phyloP scores from a whole-genome alignment of 2,113 vertebrate genomes.

The Centropristis striata region DNA sequence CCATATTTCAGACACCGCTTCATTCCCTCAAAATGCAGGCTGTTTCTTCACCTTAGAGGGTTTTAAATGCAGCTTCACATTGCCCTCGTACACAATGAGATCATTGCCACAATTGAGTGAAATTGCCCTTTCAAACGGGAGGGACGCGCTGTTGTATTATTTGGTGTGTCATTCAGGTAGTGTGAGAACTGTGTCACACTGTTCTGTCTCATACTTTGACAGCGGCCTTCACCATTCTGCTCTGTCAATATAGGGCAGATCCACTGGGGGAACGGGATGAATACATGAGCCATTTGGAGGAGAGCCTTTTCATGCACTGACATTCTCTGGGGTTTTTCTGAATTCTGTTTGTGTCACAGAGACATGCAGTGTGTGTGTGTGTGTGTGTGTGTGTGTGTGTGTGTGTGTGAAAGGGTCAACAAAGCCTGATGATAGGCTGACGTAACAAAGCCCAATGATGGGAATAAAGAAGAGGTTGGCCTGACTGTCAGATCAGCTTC shows the following conservation, averaged over 20 bases:
- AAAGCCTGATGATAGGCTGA: constrained; percentile 70
- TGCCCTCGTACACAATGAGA: not conserved
- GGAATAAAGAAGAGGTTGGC: constrained; percentile 40
- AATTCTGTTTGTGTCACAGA: constrained; percentile 73
- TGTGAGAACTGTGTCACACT: constrained; percentile 80
- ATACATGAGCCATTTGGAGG: constrained; percentile 67
- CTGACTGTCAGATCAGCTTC: constrained; percentile 45
- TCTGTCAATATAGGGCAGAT: constrained; percentile 76
- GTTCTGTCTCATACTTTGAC: constrained; percentile 64
- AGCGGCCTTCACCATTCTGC: constrained; percentile 70
- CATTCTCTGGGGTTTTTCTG: constrained; percentile 64
- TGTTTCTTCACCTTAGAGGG: constrained; percentile 11
- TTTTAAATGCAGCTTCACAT: constrained; percentile 7
- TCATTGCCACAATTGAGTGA: constrained; percentile 19
- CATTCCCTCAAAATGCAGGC: not conserved
- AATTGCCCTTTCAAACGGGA: constrained; percentile 16
- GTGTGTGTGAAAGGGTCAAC: constrained; percentile 42
- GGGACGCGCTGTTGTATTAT: constrained; percentile 23
- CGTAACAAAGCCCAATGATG: constrained; percentile 49
- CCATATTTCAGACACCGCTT: constrained; percentile 20
- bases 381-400: constrained; percentile 7
- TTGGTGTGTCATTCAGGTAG: constrained; percentile 63
- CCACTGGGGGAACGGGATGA: constrained; percentile 62
- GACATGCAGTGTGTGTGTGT: constrained; percentile 7
- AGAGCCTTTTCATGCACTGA: constrained; percentile 73